phyloP scores from a whole-genome alignment of 2,113 vertebrate species.

The Candoia aspera region DNA sequence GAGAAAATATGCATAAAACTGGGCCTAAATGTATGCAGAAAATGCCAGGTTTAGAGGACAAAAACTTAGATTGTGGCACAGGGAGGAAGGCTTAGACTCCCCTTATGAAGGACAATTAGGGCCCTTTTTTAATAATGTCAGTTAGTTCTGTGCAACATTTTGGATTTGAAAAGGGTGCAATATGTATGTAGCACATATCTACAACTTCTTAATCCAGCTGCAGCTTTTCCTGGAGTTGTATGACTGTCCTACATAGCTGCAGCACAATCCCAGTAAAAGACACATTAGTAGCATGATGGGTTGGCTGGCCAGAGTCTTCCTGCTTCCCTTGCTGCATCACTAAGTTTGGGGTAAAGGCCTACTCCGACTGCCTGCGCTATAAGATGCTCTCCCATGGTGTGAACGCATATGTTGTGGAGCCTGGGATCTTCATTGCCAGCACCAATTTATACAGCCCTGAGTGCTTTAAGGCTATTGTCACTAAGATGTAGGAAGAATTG shows the following conservation, averaged over 20 bases:
- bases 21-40: neutral
- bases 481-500: slow-evolving; percentile 78
- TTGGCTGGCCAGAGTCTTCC: slow-evolving; percentile 75
- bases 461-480: slow-evolving; percentile 73
- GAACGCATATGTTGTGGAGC: slow-evolving; percentile 79
- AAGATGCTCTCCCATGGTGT: slow-evolving; percentile 77
- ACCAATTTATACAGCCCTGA: slow-evolving; percentile 77
- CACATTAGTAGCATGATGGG: slow-evolving; percentile 76
- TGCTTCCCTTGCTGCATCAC: slow-evolving; percentile 78
- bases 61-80: neutral
- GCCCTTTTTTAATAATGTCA: neutral
- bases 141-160: neutral
- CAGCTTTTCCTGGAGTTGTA: neutral
- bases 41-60: neutral
- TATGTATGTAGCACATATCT: neutral
- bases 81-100: neutral
- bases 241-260: neutral
- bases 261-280: neutral
- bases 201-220: neutral
- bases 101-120: neutral
- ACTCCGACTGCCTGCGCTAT: slow-evolving; percentile 78
- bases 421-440: slow-evolving; percentile 78
- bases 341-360: slow-evolving; percentile 79
- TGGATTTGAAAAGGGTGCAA: neutral
- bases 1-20: neutral